A percentile compares a stretch with the other conserved stretches of the same genome.
phyloP scores from a whole-genome alignment of 1,140 invertebrate genomes.

The Pseudomyrmex cubaensis region DNA sequence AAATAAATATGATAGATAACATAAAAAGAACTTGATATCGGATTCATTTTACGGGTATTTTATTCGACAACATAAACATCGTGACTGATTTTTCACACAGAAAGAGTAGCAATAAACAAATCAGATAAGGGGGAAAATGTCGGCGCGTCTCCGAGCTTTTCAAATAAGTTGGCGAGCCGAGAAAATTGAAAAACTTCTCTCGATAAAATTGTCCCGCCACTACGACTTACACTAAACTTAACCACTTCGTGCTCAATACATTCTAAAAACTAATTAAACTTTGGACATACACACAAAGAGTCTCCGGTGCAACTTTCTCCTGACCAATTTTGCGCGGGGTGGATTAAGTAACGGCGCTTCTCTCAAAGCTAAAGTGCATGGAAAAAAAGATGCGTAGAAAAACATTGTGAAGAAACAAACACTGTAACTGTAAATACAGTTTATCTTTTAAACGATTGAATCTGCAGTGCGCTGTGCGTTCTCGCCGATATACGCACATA shows the following conservation, averaged over 20 bases:
- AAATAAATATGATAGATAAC: background rate
- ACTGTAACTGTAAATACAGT: too few relatives aligned
- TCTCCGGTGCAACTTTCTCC: slow-evolving; percentile 62
- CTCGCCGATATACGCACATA: too few relatives aligned
- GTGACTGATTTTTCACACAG: slow-evolving; percentile 12
- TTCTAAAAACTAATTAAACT: slow-evolving; percentile 86
- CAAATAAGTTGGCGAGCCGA: slow-evolving; percentile 69
- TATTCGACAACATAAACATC: background rate
- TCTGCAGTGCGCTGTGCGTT: too few relatives aligned
- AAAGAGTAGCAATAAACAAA: slow-evolving; percentile 71
- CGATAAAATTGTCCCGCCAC: slow-evolving; percentile 81
- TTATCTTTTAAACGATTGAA: too few relatives aligned
- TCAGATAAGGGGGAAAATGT: slow-evolving; percentile 65
- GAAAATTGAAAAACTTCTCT: slow-evolving; percentile 85
- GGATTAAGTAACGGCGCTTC: slow-evolving; percentile 53
- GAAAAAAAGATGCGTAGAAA: slow-evolving; percentile 51
- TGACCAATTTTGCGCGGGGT: slow-evolving; percentile 63
- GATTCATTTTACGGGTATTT: background rate
- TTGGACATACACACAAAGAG: slow-evolving; percentile 76
- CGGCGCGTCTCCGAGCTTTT: slow-evolving; percentile 55
- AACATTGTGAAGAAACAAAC: slow-evolving; percentile 62
- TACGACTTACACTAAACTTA: slow-evolving; percentile 80
- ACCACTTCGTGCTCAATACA: slow-evolving; percentile 72
- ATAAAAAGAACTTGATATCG: background rate
- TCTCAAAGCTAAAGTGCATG: slow-evolving; percentile 32